These are phyloP conservation scores for Brachynemurus nebulosus DNA, from an alignment of 2,888 invertebrate genomes.

Conservation along the genomic window DNA sequence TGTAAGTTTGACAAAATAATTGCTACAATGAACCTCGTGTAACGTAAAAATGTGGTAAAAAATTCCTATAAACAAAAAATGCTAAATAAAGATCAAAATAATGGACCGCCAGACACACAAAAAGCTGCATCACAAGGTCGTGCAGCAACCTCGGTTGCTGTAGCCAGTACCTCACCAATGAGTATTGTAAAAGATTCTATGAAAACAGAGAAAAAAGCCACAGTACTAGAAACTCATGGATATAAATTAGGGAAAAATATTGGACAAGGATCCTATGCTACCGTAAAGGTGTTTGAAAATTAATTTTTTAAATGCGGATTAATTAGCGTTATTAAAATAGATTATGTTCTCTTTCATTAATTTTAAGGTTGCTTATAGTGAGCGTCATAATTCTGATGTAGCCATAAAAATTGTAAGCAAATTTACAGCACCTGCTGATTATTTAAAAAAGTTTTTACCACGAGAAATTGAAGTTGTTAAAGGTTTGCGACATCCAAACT, in stretches of 20 bases:
- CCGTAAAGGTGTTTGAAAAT: constrained; percentile 48
- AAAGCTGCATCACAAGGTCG: neutral
- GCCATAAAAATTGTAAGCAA: constrained; percentile 77
- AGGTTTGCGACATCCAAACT: constrained; percentile 62
- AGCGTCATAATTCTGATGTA: constrained; percentile 56
- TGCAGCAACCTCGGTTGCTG: neutral
- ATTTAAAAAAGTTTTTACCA: constrained; percentile 64
- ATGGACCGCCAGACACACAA: neutral
- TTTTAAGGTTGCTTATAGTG: constrained; percentile 54
- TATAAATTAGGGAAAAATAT: constrained; percentile 61
- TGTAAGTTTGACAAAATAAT: too few relatives aligned
- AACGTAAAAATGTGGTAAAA: too few relatives aligned
- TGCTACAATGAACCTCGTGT: too few relatives aligned
- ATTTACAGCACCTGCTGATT: constrained; percentile 67
- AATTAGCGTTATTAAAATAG: too few relatives aligned
- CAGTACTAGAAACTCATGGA: constrained; percentile 66
- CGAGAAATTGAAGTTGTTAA: constrained; percentile 74
- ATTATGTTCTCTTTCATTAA: constrained; percentile 11
- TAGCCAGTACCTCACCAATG: neutral
- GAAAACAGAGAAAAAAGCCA: constrained; percentile 21
- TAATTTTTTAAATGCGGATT: too few relatives aligned
- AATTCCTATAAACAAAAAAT: constrained; percentile 1
- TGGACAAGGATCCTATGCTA: constrained; percentile 71
- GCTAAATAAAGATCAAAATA: neutral
- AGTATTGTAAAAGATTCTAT: neutral